Conservation (phyloP, 2,888 invertebrate genomes). For the Eupithecia inturbata region DNA sequence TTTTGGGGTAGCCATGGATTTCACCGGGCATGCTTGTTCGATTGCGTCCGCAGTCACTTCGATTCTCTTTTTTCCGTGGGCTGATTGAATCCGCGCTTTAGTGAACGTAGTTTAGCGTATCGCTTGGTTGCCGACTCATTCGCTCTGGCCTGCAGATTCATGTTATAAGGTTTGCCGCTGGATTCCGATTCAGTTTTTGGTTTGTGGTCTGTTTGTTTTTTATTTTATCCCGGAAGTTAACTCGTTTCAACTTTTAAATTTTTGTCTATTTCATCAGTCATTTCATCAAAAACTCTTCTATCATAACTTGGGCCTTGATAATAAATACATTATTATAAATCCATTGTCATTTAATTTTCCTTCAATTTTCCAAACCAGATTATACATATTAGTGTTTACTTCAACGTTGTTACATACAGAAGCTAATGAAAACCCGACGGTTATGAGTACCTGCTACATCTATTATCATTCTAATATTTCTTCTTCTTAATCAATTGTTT, state of each 20-base stretch:
- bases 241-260: background rate
- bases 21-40: constrained; percentile 77
- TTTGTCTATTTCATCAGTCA: background rate
- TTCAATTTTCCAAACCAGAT: too few species aligned
- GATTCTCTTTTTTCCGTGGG: constrained; percentile 67
- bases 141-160: constrained; percentile 61
- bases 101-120: constrained; percentile 79
- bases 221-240: constrained; percentile 3
- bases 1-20: constrained; percentile 80
- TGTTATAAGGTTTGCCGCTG: constrained; percentile 56
- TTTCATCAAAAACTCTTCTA: background rate
- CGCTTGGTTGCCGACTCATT: constrained; percentile 73
- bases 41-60: constrained; percentile 73
- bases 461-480: background rate
- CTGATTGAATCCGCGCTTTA: constrained; percentile 82
- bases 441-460: too few species aligned
- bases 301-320: too few species aligned
- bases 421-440: too few species aligned
- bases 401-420: too few species aligned
- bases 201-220: constrained; percentile 38
- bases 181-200: constrained; percentile 58
- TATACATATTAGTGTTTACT: too few species aligned
- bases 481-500: background rate
- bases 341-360: too few species aligned
- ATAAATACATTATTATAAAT: too few species aligned